Percentiles rank a stretch among this genome's conserved stretches.
phyloP scores from a whole-genome alignment of 2,888 invertebrate species.

The Ryuthela nishihirai region DNA sequence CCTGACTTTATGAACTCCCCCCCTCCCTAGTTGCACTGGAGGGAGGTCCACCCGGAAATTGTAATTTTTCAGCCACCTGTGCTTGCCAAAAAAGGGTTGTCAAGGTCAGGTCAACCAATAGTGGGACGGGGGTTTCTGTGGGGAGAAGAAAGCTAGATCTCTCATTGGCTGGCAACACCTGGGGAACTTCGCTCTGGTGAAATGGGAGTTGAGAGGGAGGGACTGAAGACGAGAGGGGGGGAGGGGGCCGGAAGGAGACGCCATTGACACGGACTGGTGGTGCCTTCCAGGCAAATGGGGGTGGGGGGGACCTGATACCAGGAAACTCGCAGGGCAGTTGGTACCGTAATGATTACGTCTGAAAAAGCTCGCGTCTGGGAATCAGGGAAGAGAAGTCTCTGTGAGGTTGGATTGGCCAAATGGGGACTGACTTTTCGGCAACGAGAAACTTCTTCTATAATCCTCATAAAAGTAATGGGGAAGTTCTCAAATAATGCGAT shows the following conservation, averaged over 20 bases:
- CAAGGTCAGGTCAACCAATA: constrained; percentile 31
- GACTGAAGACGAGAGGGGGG: constrained; percentile 14
- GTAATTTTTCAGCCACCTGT: constrained; percentile 33
- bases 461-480: too few species aligned
- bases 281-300: constrained; percentile 9
- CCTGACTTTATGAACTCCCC: too few species aligned
- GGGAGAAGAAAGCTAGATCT: constrained; percentile 6
- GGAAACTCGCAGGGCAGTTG: constrained; percentile 27
- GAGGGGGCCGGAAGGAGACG: constrained; percentile 6
- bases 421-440: too few species aligned
- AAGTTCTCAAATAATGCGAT: too few species aligned
- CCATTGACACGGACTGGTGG: constrained; percentile 25
- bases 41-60: constrained; percentile 35
- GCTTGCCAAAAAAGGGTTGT: constrained; percentile 36
- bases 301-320: constrained; percentile 17
- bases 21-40: constrained; percentile 7
- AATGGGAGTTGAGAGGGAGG: constrained; percentile 13
- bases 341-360: constrained; percentile 22
- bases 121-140: constrained; percentile 8
- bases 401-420: too few species aligned
- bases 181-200: constrained; percentile 15
- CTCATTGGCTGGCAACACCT: constrained; percentile 28
- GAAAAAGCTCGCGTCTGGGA: constrained; percentile 17
- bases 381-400: too few species aligned
- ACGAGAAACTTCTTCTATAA: too few species aligned